Evolutionary conservation across 2,113 vertebrate genomes (phyloP).

Genomic region (Erinaceus europaeus): DNA sequence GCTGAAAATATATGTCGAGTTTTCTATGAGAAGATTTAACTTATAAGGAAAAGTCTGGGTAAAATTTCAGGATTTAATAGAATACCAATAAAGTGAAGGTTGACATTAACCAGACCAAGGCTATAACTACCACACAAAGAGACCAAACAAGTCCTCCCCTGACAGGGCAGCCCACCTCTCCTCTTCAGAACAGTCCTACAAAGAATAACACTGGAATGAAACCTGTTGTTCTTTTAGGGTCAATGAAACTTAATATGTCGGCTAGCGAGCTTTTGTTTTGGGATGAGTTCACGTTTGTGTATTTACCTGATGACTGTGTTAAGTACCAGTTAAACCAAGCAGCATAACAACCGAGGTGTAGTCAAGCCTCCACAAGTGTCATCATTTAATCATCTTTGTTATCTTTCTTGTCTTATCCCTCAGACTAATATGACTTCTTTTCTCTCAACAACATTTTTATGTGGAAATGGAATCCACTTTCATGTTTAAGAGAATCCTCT

Average conservation of each 20-base stretch:
- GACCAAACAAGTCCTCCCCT: conserved; percentile 81
- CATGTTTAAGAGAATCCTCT: neutral
- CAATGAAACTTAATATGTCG: conserved; percentile 69
- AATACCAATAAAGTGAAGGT: conserved; percentile 87
- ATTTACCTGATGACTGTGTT: neutral
- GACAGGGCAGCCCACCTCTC: conserved; percentile 73
- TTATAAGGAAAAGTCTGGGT: conserved; percentile 83
- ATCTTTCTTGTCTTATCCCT: conserved; percentile 10
- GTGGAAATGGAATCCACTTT: conserved; percentile 18
- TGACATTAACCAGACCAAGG: conserved; percentile 88
- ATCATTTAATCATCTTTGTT: neutral
- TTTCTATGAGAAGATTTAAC: conserved; percentile 75
- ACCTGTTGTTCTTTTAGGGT: conserved; percentile 76
- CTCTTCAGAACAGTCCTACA: conserved; percentile 73
- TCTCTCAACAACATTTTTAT: conserved; percentile 3
- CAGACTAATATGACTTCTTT: conserved; percentile 19
- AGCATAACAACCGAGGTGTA: rapidly evolving
- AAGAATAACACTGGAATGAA: conserved; percentile 73
- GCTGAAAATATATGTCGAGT: conserved; percentile 64
- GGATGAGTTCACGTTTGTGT: conserved; percentile 30
- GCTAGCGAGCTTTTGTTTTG: conserved; percentile 70
- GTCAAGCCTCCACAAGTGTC: neutral
- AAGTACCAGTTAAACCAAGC: neutral
- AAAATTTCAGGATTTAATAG: conserved; percentile 88
- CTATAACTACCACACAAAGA: conserved; percentile 92